Evolutionary conservation across 1,140 invertebrate species (phyloP), one percentile per base, ranked within the genome.

Genomic region (Drosophila cardini): DNA sequence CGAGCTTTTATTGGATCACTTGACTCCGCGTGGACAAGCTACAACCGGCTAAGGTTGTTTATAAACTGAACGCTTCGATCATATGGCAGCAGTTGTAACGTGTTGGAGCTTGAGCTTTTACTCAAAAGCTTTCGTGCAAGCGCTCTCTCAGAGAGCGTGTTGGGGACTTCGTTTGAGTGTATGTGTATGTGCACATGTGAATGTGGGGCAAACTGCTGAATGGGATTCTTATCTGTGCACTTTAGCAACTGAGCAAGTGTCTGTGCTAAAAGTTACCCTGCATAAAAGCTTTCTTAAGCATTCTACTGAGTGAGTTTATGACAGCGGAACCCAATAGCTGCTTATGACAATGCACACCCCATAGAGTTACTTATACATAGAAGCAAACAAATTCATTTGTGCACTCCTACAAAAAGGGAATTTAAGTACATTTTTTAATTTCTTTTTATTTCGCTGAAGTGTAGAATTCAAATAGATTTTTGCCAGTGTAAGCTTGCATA

Each of bases 31-130:
- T 15, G 16, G 16, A 32, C 64, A 53, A 69, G 61, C 80, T 8
- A 40, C 60, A 55, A 21, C 79, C 76, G 84, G 58, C 76, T 36
- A 80, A 10, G 21, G 76, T 80, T 87, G 83, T 83, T 87, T 89
- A 77, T 83, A 83, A 83, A 87, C 76, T 86, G 74, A 87, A 56
- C 30, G 32, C n/a, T 53, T 26, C 45, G 78, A 85, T 85, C 81
- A 77, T 85, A 80, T 76, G 71, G 71, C 8, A 40, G 71, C 8
- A 40, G 36, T 77, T 62, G 18, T 30, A 26, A 21, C 11, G 11
- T 36, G 34, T 15, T 18, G 40, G 4, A 77, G 81, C 81, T 84
- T 3, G 21, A 26, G 21, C 21, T 26, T 26, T 84, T 70, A 10
- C 13, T 15, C 32, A 36, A 76, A 70, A 83, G 77, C 72, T 83